These are phyloP conservation scores for Hexactinellida sp. DNA, from an alignment of 37 sponge, comb jelly and placozoan genomes.

Conservation along the genomic window DNA sequence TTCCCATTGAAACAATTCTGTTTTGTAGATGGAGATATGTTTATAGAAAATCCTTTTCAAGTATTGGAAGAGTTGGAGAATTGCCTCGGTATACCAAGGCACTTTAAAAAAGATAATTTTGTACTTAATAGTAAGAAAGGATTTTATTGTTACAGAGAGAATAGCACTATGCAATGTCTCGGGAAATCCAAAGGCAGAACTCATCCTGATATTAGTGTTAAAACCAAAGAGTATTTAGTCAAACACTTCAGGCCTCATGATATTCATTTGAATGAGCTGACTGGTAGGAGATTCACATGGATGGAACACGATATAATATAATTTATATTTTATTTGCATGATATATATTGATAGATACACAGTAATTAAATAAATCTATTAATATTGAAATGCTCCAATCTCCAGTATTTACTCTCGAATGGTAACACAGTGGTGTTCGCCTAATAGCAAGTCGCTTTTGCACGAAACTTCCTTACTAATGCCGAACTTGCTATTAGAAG, in stretches of 20 bases:
- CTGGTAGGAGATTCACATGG: conserved; percentile 24
- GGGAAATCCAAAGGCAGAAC: conserved; percentile 44
- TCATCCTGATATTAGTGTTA: conserved; percentile 40
- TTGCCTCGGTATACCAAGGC: conserved; percentile 38
- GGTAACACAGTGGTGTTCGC: no score
- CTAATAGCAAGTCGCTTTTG: no score
- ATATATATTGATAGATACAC: no score
- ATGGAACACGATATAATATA: not conserved
- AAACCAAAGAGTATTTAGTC: conserved; percentile 21
- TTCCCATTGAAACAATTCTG: conserved; percentile 50
- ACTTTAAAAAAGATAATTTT: conserved; percentile 39
- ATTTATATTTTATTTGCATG: no score
- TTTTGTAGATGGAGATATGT: conserved; percentile 59
- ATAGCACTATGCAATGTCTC: conserved; percentile 17
- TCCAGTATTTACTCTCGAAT: no score
- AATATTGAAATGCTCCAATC: no score
- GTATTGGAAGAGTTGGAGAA: conserved; percentile 34
- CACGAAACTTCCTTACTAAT: no score
- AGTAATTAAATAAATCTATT: no score
- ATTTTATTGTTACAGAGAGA: conserved; percentile 42
- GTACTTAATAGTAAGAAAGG: conserved; percentile 24
- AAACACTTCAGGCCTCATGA: conserved; percentile 31
- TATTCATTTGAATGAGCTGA: conserved; percentile 18
- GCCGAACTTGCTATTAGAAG: no score
- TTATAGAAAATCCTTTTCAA: conserved; percentile 36